Evolutionary conservation across 35 echinoderm and acorn worm species (phyloP), one percentile per base, ranked within the genome.

Genomic region (Acanthaster planci): DNA sequence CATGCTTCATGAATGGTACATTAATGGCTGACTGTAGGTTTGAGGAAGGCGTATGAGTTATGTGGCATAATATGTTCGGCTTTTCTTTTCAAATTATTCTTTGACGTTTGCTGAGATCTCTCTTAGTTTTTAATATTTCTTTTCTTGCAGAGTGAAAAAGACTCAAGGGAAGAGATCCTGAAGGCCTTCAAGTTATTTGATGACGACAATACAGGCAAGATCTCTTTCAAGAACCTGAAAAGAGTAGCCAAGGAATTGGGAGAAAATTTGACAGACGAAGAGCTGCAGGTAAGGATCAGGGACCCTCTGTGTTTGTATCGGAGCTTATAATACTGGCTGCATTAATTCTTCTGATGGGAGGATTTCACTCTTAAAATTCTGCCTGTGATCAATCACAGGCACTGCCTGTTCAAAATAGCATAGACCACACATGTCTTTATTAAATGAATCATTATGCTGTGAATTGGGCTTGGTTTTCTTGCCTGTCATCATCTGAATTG

Each of bases 141-240:
- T 64, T 77, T 83, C 16, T 36, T 67, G 50, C 51, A 99, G 96
- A 99, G 96, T 93, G 96, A 99, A 55, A 99, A 99, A 78, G 96
- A 99, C 39, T 99, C 96, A 3, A 99, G 93, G 60, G 96, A 94
- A 84, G 96, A 99, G 40, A 99, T 99, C 60, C 53, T 94, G 59
- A 99, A 99, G 83, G 96, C 96, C 16, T 99, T 99, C 86, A 91
- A 90, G 52, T 77, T 99, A 52, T 99, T 99, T 86, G 96, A 99
- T 80, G 96, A 99, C 84, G 96, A 99, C 78, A 89, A 99, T 34
- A 99, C 96, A 1, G 92, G 96, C 23, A 99, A 94, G 51, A 99
- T 99, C 38, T 99, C 96, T 21, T 99, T 99, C 78, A 99, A 99
- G 82, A 99, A 99, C 55, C 86, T 99, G 37, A 99, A 99, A 67